Base-by-base conservation (phyloP, 2,113 vertebrate species). In the Crotophaga sulcirostris region DNA sequence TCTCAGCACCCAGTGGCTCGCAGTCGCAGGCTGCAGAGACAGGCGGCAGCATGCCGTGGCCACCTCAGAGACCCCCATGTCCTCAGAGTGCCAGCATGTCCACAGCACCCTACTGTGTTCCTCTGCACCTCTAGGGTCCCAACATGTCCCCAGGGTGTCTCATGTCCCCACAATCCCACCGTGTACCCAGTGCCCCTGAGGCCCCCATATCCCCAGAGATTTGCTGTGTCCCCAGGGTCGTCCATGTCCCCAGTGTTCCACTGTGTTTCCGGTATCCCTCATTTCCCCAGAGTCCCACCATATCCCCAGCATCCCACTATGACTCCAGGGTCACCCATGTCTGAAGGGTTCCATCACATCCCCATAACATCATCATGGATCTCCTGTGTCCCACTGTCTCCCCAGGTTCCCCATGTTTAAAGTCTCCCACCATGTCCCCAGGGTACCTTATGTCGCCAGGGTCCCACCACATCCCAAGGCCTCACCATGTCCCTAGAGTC, bases 1-100 rank as follows among this genome's bases (percentile, higher is more conserved):
- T 97, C 78, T 98, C 97, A 0, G 98, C 97, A 9, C 99, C 98
- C 74, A 94, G 89, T 0, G 58, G 95, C 72, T 99, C 97, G 36
- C 98, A 99, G 72, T 97, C 97, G 54, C 99, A 99, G 54, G 98
- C 99, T 99, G 97, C 6, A 9, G 63, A 76, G 49, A 84, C 42
- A 78, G 24, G 38, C 7, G 1, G 36, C 0, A 0, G 8, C 3
- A 1, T 63, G n/a, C 67, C 18, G 42, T 0, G 2, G 31, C 31
- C 36, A 85, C 59, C 31, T 31, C 42, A 67, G 10, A 31, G 56
- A 66, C 40, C 7, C 24, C 66, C 4, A 0, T 25, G 40, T 13
- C 34, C 58, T 25, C 63, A 44, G 42, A 54, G 14, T 58, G 45
- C 36, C 33, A 66, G 33, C 7, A 6, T 15, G 21, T 36, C 28